Base-by-base conservation (phyloP, 2,888 invertebrate genomes). In the Leptogaster cylindrica region DNA sequence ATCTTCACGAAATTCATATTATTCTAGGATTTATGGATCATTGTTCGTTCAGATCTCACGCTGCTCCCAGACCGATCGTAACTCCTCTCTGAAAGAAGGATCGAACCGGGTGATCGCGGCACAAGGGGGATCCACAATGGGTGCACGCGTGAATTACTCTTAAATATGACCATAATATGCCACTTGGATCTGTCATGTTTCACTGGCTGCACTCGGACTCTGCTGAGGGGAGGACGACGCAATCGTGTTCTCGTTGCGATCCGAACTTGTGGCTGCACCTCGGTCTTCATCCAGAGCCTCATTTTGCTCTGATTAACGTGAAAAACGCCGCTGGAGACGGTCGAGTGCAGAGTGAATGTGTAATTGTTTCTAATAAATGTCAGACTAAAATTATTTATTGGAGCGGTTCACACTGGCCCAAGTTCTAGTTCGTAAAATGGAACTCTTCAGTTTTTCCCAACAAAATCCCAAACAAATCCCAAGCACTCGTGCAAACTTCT, bases 101-200 rank as follows among this genome's bases (percentile, higher is more conserved):
- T 7, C 10, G 10, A 36, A 4, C 7, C n/a, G 12, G 10, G 3
- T 14, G 36, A 36, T 10, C 10, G n/a, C 3, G 10, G 36, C 4
- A 4, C 36, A 31, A 33, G 51, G 44, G 18, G 18, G 6, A n/a
- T n/a, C 23, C 10, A 28, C 27, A 10, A 31, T 31, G 52, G 31
- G 52, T 27, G 52, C 52, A 52, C 52, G 52, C 52, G 52, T 52
- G 52, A 52, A 52, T 52, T 52, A 52, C 52, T 52, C 20, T 52
- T 16, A 52, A 52, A 52, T 52, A 20, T 31, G 52, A 52, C 52
- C n/a, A 52, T 52, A 52, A 52, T 52, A 33, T 33, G 18, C 52
- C 52, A 52, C 52, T 52, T 52, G 33, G 12, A 18, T 31, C 33
- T 52, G 52, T 52, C 52, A 52, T 52, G 33, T 52, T 33, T 14